Conservation (phyloP, 2,113 vertebrate species). For the Nibea coibor region DNA sequence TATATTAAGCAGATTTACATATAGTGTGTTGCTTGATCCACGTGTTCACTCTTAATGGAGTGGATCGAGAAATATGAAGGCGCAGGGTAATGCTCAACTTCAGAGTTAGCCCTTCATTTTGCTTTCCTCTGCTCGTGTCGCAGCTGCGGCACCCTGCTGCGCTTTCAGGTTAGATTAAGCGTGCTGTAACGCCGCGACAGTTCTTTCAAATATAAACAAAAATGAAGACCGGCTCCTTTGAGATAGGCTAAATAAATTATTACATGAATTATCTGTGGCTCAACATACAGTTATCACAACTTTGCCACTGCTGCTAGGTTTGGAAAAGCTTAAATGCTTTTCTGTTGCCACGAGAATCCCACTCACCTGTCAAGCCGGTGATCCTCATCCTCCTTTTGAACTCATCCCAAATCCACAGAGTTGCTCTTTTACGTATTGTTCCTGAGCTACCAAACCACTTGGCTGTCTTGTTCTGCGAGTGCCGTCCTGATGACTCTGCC, state of each 20-base stretch:
- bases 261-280: conserved; percentile 41
- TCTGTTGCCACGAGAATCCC: conserved; percentile 37
- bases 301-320: conserved; percentile 7
- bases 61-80: conserved; percentile 21
- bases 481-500: conserved; percentile 17
- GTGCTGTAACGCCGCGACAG: conserved; percentile 35
- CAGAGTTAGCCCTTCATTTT: conserved; percentile 25
- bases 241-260: conserved; percentile 44
- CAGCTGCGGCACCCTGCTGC: conserved; percentile 12
- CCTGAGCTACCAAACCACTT: conserved; percentile 40
- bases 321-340: conserved; percentile 42
- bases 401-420: conserved; percentile 30
- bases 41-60: conserved; percentile 27
- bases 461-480: conserved; percentile 8
- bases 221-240: conserved; percentile 31
- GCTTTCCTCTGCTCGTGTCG: conserved; percentile 27
- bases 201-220: conserved; percentile 57
- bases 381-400: conserved; percentile 55
- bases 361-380: conserved; percentile 37
- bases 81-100: conserved; percentile 26
- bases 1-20: neutral
- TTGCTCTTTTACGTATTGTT: conserved; percentile 29
- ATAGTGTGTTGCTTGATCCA: conserved; percentile 12
- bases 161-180: conserved; percentile 41
- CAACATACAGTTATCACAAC: conserved; percentile 35